Percentiles rank a stretch among this genome's conserved stretches.
phyloP scores from a whole-genome alignment of 2,113 vertebrate species.

The Garra rufa region DNA sequence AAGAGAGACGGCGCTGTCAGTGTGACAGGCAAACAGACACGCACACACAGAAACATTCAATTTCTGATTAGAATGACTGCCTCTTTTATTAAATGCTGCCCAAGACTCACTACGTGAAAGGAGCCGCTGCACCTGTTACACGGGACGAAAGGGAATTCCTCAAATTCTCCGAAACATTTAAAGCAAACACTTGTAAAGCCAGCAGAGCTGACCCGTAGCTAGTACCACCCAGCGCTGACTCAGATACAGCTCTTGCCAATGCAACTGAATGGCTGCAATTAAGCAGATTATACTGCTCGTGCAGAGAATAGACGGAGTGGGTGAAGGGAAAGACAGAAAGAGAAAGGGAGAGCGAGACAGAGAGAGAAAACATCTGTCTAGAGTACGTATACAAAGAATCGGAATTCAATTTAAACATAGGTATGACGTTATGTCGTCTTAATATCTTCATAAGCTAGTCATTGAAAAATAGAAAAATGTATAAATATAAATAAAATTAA shows the following conservation, averaged over 20 bases:
- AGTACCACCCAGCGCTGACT: conserved; percentile 54
- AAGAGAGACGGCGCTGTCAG: not conserved
- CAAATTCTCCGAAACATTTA: conserved; percentile 12
- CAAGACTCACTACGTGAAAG: conserved; percentile 10
- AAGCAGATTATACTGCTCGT: conserved; percentile 59
- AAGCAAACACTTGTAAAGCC: not conserved
- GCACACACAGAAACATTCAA: not conserved
- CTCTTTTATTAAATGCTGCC: not conserved
- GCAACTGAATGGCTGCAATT: conserved; percentile 51
- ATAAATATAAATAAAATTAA: not conserved
- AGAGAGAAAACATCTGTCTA: conserved; percentile 34
- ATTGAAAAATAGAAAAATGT: not conserved
- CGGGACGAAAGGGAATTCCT: conserved; percentile 17
- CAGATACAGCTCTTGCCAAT: conserved; percentile 49
- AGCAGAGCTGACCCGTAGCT: conserved; percentile 21
- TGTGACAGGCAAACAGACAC: not conserved
- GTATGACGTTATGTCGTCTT: not conserved
- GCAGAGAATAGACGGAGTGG: conserved; percentile 37
- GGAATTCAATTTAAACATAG: not conserved
- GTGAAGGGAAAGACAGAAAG: not conserved
- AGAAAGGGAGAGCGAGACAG: not conserved
- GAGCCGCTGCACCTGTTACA: conserved; percentile 23
- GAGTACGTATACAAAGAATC: conserved; percentile 39
- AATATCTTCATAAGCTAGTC: not conserved
- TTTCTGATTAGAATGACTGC: not conserved